These are phyloP conservation scores for Campoplex nolae DNA, from an alignment of 2,888 invertebrate genomes.

Conservation along the genomic window DNA sequence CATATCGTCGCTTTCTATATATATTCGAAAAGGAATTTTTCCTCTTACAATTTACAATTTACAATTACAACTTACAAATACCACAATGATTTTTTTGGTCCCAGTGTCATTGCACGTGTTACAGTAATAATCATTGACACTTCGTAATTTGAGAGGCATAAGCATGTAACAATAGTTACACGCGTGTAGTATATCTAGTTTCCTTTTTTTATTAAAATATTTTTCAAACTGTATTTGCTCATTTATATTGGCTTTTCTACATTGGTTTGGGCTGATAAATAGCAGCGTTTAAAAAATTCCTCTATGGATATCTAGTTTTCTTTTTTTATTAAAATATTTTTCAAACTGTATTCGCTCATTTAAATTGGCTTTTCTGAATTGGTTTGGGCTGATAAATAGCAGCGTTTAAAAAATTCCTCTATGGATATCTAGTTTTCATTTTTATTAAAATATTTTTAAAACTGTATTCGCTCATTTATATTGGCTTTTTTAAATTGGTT, in stretches of 20 bases:
- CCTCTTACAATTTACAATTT: slow-evolving; percentile 11
- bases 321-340: too few species aligned
- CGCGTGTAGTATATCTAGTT: neutral
- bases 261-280: slow-evolving; percentile 69
- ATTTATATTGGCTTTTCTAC: slow-evolving; percentile 73
- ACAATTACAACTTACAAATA: too few species aligned
- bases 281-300: slow-evolving; percentile 75
- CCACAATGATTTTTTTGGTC: slow-evolving; percentile 8
- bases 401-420: slow-evolving; percentile 75
- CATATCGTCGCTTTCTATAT: neutral
- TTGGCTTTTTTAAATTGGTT: slow-evolving; percentile 71
- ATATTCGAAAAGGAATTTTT: neutral
- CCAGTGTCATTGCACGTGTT: neutral
- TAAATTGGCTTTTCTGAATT: too few species aligned
- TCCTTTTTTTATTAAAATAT: neutral
- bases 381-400: slow-evolving; percentile 70
- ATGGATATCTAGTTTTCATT: neutral
- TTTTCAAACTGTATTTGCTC: neutral
- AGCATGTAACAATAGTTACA: neutral
- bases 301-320: slow-evolving; percentile 43
- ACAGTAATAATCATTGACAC: neutral
- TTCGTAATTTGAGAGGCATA: neutral
- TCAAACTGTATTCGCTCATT: too few species aligned
- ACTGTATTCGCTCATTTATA: slow-evolving; percentile 65
- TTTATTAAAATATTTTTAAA: neutral